Base-by-base conservation (phyloP, 2,113 vertebrate species). In the Chaetodon auriga region DNA sequence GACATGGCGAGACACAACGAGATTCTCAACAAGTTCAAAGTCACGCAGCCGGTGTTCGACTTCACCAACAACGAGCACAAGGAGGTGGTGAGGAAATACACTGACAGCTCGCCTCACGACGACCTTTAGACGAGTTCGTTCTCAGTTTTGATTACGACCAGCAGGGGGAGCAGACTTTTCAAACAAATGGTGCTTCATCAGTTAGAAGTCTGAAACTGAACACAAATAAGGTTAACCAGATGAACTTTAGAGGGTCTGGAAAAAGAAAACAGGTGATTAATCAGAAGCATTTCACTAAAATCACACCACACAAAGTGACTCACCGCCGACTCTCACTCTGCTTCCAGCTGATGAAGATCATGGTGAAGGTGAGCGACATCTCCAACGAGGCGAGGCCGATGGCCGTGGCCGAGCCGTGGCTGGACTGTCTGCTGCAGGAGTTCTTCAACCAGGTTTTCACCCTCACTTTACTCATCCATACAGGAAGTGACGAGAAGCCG, bases 281-380 rank as follows among this genome's bases (percentile, higher is more conserved):
- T 30, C 30, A 30, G 30, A 30, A 30, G 30, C 2, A 30, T 30
- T 30, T 30, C 30, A 30, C 2, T 30, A 30, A 30, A 2, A 30
- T 30, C 30, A 30, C 1, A 30, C 30, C 30, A 30, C 30, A 30
- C 30, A 30, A 30, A 30, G 30, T 30, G 30, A 30, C 30, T 30
- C 2, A 30, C 30, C 30, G 30, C 30, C 30, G 30, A 30, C 30
- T 57, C 4, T 74, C 3, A 2, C 0, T n/a, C 5, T 53, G 43
- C 21, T 36, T 61, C 23, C 78, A 93, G 92, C 86, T 96, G 76
- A 96, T 95, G 90, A 96, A 94, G 90, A 95, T 95, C 80, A 93
- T 95, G 91, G 92, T 95, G 85, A 96, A 96, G 89, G 95, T 95
- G 41, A 95, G 95, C 53, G 94, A 96, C 90, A 95, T 95, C 89